These are phyloP conservation scores for Lethenteron reissneri DNA, from an alignment of 2,113 vertebrate genomes.

Conservation along the genomic window DNA sequence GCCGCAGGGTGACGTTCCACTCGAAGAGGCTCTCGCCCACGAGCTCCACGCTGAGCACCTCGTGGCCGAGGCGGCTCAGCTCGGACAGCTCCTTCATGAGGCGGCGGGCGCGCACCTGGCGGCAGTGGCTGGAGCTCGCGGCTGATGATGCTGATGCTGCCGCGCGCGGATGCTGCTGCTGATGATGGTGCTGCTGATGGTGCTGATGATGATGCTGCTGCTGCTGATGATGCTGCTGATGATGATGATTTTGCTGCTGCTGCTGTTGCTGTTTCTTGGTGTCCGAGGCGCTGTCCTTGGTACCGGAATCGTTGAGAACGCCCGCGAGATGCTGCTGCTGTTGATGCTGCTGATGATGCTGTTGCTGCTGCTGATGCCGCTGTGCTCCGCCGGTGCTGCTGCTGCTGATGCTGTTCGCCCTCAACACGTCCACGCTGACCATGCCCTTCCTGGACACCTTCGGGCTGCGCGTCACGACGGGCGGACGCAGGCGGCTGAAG, in stretches of 20 bases:
- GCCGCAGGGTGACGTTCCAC: neutral
- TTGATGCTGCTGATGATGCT: neutral
- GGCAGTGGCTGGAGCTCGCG: neutral
- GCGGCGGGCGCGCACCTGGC: neutral
- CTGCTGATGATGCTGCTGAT: neutral
- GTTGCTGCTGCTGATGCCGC: neutral
- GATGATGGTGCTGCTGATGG: neutral
- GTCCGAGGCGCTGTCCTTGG: neutral
- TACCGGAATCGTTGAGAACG: neutral
- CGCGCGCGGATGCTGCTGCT: slow-evolving; percentile 7
- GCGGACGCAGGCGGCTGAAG: slow-evolving; percentile 52
- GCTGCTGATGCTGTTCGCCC: slow-evolving; percentile 46
- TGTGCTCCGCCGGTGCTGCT: slow-evolving; percentile 13
- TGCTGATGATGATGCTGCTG: neutral
- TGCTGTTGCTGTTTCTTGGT: neutral
- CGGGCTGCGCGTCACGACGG: neutral
- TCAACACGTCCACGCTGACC: slow-evolving; percentile 34
- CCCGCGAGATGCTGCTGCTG: neutral
- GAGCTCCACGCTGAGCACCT: neutral
- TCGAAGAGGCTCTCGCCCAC: neutral
- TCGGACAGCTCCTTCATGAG: slow-evolving; percentile 1
- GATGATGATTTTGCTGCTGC: neutral
- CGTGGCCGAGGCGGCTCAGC: neutral
- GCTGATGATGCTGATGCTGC: slow-evolving; percentile 9
- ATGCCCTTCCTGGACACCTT: slow-evolving; percentile 7